phyloP scores from a whole-genome alignment of 2,797 vertebrate species.

The Acipenser oxyrinchus region DNA sequence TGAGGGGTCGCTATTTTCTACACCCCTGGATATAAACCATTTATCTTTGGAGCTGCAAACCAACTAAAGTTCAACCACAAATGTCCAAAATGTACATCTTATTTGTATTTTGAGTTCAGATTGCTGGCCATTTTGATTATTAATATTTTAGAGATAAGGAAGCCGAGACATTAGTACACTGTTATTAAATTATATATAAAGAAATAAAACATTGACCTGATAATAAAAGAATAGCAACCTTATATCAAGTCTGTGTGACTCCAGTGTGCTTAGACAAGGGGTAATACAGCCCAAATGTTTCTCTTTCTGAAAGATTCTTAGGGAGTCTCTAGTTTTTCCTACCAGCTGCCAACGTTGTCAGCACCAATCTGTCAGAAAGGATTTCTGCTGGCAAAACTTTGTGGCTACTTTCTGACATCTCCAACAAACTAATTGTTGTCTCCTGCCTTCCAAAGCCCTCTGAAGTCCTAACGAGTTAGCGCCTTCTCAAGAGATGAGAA shows the following conservation, averaged over 20 bases:
- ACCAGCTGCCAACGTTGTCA: slow-evolving; percentile 76
- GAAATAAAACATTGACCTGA: no score
- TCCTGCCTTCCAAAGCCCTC: slow-evolving; percentile 70
- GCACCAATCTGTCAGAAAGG: slow-evolving; percentile 83
- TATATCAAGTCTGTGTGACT: slow-evolving; percentile 42
- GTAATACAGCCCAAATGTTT: slow-evolving; percentile 51
- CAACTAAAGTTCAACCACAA: no score
- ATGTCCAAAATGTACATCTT: no score
- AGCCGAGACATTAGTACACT: no score
- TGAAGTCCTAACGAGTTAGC: slow-evolving; percentile 91
- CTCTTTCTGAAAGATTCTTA: slow-evolving; percentile 35
- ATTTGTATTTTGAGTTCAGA: no score
- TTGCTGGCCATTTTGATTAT: no score
- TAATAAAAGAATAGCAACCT: no score
- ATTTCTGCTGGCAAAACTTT: slow-evolving; percentile 79
- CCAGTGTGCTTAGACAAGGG: slow-evolving; percentile 47
- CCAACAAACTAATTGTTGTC: slow-evolving; percentile 95
- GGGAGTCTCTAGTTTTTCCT: slow-evolving; percentile 54
- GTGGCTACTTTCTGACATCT: slow-evolving; percentile 83
- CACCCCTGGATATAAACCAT: no score
- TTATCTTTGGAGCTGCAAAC: no score
- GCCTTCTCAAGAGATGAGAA: slow-evolving; percentile 77
- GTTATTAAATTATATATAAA: no score
- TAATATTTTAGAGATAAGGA: no score
- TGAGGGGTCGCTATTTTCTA: no score